Evolutionary conservation across 2,113 vertebrate genomes (phyloP).

Genomic region (Pelvicachromis taeniatus): DNA sequence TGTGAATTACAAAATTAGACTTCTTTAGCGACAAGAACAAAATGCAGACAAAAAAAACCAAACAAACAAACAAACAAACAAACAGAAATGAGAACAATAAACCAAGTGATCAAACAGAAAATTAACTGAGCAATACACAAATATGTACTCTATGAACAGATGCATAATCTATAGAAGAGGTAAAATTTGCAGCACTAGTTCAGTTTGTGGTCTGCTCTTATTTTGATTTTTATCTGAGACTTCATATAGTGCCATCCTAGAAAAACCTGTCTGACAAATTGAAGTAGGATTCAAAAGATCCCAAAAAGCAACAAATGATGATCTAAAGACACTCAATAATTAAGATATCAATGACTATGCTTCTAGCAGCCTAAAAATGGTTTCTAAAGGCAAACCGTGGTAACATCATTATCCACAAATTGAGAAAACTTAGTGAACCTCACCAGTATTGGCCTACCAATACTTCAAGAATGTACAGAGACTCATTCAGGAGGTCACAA

Average conservation of each 20-base stretch:
- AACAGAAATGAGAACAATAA: background rate
- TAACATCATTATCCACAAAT: background rate
- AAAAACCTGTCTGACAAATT: background rate
- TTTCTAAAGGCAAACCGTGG: background rate
- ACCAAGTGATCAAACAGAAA: background rate
- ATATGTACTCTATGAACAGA: background rate
- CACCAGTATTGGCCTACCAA: background rate
- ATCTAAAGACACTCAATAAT: background rate
- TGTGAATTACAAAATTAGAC: constrained; percentile 55
- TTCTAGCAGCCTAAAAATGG: background rate
- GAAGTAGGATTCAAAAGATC: background rate
- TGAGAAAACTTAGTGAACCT: background rate
- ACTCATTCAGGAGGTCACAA: background rate
- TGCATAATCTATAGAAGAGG: background rate
- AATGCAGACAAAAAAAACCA: background rate
- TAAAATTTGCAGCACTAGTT: background rate
- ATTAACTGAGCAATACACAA: background rate
- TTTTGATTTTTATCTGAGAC: background rate
- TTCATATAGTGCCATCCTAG: background rate
- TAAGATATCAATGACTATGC: background rate
- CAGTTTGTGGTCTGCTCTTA: background rate
- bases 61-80: background rate
- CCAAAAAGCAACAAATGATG: background rate
- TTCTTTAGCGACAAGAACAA: background rate
- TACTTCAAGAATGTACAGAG: background rate